Base-by-base conservation (phyloP, 2,888 invertebrate genomes). In the Acanthosepion lycidas region DNA sequence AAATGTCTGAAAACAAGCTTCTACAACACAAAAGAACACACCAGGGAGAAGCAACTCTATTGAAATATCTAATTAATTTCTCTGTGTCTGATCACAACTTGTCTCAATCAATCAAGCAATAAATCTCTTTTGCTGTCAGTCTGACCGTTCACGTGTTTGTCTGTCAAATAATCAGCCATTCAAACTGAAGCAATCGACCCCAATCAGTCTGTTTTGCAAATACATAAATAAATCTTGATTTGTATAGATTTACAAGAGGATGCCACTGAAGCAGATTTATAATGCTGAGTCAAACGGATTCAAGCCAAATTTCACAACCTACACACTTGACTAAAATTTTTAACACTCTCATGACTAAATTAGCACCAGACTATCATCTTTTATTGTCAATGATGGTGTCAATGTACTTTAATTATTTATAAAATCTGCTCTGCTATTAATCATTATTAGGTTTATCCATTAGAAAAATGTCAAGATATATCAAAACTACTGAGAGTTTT, bases 41-140 rank as follows among this genome's bases (percentile, higher is more conserved):
- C n/a, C 78, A 33, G 78, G n/a, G 78, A 78, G 78, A 78, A 78
- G 18, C 78, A 78, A 78, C 78, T 78, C 78, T 78, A 78, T 78
- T 78, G 78, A 78, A 78, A 78, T 78, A 78, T 78, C 78, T 78
- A 78, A 78, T 78, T 78, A 78, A 78, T 78, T 78, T 78, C 78
- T n/a, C 78, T 33, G 33, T 33, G 78, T 78, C 78, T 78, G 78
- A 78, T 78, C 78, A 78, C 78, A 78, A 78, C 78, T 78, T 78
- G 78, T 78, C n/a, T 33, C 33, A 33, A 78, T 78, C 78, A 78
- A 33, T 78, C 78, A n/a, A 78, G 78, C n/a, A 78, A 78, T 78
- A 78, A 78, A 78, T 78, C 78, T 78, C 33, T 33, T 78, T 78
- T 33, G n/a, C 78, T 78, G 15, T 78, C 78, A 78, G 78, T 78